phyloP scores from a whole-genome alignment of 2,797 vertebrate genomes.

The Macropus fuliginosus region DNA sequence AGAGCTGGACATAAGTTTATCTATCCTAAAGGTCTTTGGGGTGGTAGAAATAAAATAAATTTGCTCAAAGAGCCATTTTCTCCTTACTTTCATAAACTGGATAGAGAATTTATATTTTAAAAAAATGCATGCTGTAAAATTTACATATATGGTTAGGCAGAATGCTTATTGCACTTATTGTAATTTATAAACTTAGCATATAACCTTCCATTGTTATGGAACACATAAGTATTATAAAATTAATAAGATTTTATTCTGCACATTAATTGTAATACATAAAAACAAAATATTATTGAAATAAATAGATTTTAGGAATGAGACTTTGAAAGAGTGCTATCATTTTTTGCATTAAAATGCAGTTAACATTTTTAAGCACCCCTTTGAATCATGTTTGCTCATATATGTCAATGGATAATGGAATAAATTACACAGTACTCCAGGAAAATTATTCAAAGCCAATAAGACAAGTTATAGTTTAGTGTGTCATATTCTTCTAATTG shows the following conservation, averaged over 20 bases:
- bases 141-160: neutral
- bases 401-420: slow-evolving; percentile 18
- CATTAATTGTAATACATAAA: slow-evolving; percentile 18
- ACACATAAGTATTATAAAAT: neutral
- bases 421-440: slow-evolving; percentile 15
- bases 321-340: neutral
- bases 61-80: neutral
- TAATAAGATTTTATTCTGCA: neutral
- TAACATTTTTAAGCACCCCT: neutral
- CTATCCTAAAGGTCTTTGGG: neutral
- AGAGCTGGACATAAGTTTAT: neutral
- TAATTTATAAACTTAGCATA: neutral
- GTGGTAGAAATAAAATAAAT: neutral
- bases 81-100: neutral
- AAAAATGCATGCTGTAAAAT: neutral
- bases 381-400: neutral
- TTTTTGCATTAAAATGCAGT: neutral
- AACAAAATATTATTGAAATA: slow-evolving; percentile 5
- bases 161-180: neutral
- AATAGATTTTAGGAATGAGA: neutral
- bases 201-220: neutral
- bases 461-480: slow-evolving; percentile 59
- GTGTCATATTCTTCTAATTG: slow-evolving; percentile 67
- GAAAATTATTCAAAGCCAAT: slow-evolving; percentile 73
- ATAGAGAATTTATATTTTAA: neutral